Evolutionary conservation across 2,888 invertebrate genomes (phyloP), one percentile per base, ranked within the genome.

Genomic region (Hypomecis punctinalis): DNA sequence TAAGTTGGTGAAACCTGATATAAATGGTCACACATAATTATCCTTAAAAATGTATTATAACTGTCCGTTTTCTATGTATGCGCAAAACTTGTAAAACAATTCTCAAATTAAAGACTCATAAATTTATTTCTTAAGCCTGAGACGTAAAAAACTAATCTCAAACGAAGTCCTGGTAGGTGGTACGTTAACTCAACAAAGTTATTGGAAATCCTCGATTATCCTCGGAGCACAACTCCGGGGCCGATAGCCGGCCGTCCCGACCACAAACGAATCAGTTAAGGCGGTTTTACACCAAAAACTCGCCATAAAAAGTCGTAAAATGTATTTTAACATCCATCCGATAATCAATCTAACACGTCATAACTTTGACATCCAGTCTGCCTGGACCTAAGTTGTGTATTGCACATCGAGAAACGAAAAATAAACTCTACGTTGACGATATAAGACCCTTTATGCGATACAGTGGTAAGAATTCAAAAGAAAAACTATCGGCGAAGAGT

Each of bases 331-430:
- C 93, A 93, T 93, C 90, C 91, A 92, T 90, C 90, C 84, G 93
- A 93, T 93, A 93, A 93, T 93, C 93, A 93, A 93, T 93, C 93
- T 92, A 93, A 93, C 93, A 92, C 93, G 91, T 93, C 92, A 92
- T 93, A 93, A 92, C 90, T 93, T 93, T 93, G 93, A 93, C 91
- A 91, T 91, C 88, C 91, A 90, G 86, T 77, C 83, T 83, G 88
- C 75, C 79, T 85, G 89, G 83, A 87, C 85, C 83, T 87, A 83
- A 87, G 81, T 78, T 77, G 78, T 75, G 73, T 76, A 77, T 78
- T 75, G 72, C 71, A 48, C 49, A 37, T 6, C 47, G 35, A 55
- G 64, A 76, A 11, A 39, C 66, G 72, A 48, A 84, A 76, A 79
- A 72, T 67, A 61, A 69, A 70, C 78, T 74, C 61, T 85, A 74